phyloP scores from a whole-genome alignment of 2,888 invertebrate species.

The Protula sp. region DNA sequence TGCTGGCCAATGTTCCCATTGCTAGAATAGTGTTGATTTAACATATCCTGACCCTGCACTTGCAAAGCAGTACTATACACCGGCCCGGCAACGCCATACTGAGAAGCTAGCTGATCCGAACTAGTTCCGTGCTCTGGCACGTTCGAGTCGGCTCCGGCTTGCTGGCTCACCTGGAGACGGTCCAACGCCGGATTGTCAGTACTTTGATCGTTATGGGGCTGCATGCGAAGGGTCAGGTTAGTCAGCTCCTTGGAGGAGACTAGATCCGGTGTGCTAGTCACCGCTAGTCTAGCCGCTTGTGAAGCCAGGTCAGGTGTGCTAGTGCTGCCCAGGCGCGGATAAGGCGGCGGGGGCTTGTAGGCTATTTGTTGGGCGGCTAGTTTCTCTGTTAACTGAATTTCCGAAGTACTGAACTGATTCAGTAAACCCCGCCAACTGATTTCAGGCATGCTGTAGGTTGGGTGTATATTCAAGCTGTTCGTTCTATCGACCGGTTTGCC shows the following conservation, averaged over 20 bases:
- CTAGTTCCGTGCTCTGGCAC: too few relatives aligned
- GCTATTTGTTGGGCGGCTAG: constrained; percentile 62
- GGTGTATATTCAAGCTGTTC: constrained; percentile 42
- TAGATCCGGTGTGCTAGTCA: constrained; percentile 43
- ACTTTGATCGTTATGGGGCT: constrained; percentile 28
- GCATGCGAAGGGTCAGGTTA: constrained; percentile 25
- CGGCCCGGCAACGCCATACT: too few relatives aligned
- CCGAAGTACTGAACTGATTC: constrained; percentile 30
- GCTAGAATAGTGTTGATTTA: too few relatives aligned
- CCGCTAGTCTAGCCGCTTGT: constrained; percentile 15
- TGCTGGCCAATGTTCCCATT: too few relatives aligned
- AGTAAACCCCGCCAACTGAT: constrained; percentile 37
- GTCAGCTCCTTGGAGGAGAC: constrained; percentile 64
- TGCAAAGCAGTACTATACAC: too few relatives aligned
- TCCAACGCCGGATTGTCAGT: constrained; percentile 21
- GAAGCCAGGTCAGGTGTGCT: constrained; percentile 76
- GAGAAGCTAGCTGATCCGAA: too few relatives aligned
- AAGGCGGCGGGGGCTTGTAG: constrained; percentile 75
- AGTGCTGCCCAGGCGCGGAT: constrained; percentile 73
- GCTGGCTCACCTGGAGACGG: too few relatives aligned
- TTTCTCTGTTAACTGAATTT: constrained; percentile 18
- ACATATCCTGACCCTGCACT: too few relatives aligned
- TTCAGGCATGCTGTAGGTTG: constrained; percentile 52
- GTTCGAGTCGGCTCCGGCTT: too few relatives aligned
- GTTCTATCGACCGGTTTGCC: constrained; percentile 29